Evolutionary conservation across 2,888 invertebrate species (phyloP).

Genomic region (Drosophila borealis): DNA sequence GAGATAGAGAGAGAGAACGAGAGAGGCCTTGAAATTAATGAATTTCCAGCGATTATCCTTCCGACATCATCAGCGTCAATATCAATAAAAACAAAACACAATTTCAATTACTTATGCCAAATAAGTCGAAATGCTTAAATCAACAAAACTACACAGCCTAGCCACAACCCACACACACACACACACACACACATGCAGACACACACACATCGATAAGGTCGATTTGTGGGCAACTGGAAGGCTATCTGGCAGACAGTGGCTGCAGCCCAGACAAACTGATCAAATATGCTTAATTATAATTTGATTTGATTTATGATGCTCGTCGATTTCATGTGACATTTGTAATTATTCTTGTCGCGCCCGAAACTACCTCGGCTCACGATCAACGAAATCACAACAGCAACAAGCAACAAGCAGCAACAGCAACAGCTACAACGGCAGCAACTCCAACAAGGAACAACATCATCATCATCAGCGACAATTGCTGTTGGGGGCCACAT

Average conservation of each 20-base stretch:
- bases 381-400: constrained; percentile 68
- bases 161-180: constrained; percentile 19
- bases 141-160: constrained; percentile 67
- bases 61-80: constrained; percentile 58
- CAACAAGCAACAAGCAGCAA: constrained; percentile 18
- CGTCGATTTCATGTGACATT: constrained; percentile 82
- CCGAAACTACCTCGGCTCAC: constrained; percentile 65
- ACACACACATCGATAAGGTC: constrained; percentile 44
- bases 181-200: background rate
- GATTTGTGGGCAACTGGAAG: constrained; percentile 44
- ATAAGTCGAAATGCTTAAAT: constrained; percentile 78
- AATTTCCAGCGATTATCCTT: constrained; percentile 76
- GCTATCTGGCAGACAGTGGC: constrained; percentile 44
- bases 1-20: background rate
- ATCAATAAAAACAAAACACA: constrained; percentile 70
- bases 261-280: constrained; percentile 62
- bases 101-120: constrained; percentile 81
- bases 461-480: constrained; percentile 48
- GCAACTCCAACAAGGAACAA: constrained; percentile 35
- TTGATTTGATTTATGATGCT: constrained; percentile 84
- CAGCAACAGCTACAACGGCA: constrained; percentile 15
- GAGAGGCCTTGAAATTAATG: constrained; percentile 70
- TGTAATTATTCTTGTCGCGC: constrained; percentile 84
- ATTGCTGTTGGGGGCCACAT: constrained; percentile 46
- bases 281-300: constrained; percentile 81